Base-by-base conservation (phyloP, 2,797 vertebrate genomes). In the Taenioides sp. region DNA sequence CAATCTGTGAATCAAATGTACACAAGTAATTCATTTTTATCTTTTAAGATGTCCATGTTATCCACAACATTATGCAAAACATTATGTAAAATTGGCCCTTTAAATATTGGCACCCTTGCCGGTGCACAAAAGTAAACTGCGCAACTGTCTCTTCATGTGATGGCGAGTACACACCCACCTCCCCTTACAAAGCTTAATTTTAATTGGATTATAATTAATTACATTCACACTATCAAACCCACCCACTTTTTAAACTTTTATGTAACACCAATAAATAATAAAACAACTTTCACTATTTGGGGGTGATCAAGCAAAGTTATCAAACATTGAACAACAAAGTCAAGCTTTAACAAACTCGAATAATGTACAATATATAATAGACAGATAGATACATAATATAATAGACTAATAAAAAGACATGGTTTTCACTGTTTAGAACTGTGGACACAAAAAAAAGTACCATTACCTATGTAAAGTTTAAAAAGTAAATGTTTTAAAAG, bases 111-210 rank as follows among this genome's bases (percentile, higher is more conserved):
- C 11, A 66, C 23, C 63, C 40, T 65, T 20, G 16, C 4, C 23
- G 52, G 14, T 28, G 47, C 23, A 66, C 18, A 82, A 81, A 88
- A 88, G 58, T 70, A 59, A 89, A 88, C 78, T 91, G 88, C 87
- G 87, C 84, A 86, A 82, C 80, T 83, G 63, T 70, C 77, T 74
- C 68, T 84, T 92, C 75, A 86, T 83, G 79, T 85, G 84, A 74
- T 55, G 65, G 69, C 70, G 74, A 71, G 89, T 81, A 92, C 94
- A 92, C 93, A 93, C 93, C 91, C 92, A 92, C 90, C 73, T 88
- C 79, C 82, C 72, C 72, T 67, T 72, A 64, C 37, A 25, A 25
- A 47, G 74, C 60, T 64, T 70, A 65, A 49, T 54, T 66, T 73
- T 65, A 67, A 68, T 65, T 67, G 22, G 52, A 25, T 10, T 52